Conservation (phyloP, 2,888 invertebrate species). For the Hyalella azteca region DNA sequence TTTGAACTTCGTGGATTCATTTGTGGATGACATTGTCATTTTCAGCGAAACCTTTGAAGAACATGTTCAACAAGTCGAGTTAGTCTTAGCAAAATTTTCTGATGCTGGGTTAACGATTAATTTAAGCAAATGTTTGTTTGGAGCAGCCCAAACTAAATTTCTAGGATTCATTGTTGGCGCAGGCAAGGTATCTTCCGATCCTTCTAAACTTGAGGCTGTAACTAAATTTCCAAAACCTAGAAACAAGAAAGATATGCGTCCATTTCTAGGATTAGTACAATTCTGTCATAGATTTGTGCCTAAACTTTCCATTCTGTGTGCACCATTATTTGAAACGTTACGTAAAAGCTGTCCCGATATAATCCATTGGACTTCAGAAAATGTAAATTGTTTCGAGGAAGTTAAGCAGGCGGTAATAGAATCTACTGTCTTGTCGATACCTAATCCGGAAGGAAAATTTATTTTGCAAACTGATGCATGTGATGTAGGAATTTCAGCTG, state of each 20-base stretch:
- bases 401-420: not conserved
- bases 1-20: not conserved
- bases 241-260: no score
- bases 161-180: not conserved
- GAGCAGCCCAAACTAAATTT: not conserved
- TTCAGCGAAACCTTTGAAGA: no score
- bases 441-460: not conserved
- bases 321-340: not conserved
- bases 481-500: not conserved
- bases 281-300: no score
- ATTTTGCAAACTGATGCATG: no score
- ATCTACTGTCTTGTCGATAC: not conserved
- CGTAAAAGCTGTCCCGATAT: not conserved
- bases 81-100: not conserved
- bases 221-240: not conserved
- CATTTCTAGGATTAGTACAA: no score
- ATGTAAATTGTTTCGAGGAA: not conserved
- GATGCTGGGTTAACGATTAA: not conserved
- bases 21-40: no score
- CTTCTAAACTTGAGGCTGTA: not conserved
- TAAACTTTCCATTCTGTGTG: no score
- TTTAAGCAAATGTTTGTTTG: not conserved
- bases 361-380: not conserved
- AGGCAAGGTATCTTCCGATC: not conserved
- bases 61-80: not conserved